These are phyloP conservation scores for Cordilura impudica DNA, from an alignment of 2,888 invertebrate species.

Conservation along the genomic window DNA sequence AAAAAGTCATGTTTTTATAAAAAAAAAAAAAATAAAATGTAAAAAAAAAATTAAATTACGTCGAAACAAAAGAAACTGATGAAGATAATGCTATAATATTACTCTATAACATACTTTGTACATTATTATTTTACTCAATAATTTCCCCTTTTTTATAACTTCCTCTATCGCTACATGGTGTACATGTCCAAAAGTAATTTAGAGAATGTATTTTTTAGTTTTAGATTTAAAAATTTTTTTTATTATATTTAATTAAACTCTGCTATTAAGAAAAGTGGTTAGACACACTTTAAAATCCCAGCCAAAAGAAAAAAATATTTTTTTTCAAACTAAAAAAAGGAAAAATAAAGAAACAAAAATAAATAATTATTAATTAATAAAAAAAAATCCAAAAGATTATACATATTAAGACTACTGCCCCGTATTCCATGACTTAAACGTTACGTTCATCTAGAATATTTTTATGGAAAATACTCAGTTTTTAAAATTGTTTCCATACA, in stretches of 20 bases:
- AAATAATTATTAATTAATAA: background rate
- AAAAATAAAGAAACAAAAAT: background rate
- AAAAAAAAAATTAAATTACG: constrained; percentile 61
- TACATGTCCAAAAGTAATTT: background rate
- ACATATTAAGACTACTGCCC: too few relatives aligned
- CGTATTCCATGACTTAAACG: too few relatives aligned
- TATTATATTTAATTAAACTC: too few relatives aligned
- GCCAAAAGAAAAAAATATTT: too few relatives aligned
- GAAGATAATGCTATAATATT: constrained; percentile 56
- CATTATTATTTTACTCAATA: constrained; percentile 36
- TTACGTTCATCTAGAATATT: too few relatives aligned
- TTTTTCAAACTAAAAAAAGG: background rate
- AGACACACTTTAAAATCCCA: too few relatives aligned
- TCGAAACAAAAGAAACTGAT: constrained; percentile 65
- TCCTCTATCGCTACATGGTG: background rate
- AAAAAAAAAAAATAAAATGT: background rate
- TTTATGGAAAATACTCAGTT: too few relatives aligned
- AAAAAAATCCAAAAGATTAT: background rate
- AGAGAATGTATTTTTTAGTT: constrained; percentile 3
- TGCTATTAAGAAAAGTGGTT: background rate
- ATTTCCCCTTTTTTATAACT: constrained; percentile 38
- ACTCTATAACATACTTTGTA: constrained; percentile 54
- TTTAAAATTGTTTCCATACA: too few relatives aligned
- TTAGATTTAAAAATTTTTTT: constrained; percentile 8
- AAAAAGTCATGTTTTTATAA: constrained; percentile 11